These are phyloP conservation scores for Eonycteris spelaea DNA, from an alignment of 2,113 vertebrate species.

Conservation along the genomic window DNA sequence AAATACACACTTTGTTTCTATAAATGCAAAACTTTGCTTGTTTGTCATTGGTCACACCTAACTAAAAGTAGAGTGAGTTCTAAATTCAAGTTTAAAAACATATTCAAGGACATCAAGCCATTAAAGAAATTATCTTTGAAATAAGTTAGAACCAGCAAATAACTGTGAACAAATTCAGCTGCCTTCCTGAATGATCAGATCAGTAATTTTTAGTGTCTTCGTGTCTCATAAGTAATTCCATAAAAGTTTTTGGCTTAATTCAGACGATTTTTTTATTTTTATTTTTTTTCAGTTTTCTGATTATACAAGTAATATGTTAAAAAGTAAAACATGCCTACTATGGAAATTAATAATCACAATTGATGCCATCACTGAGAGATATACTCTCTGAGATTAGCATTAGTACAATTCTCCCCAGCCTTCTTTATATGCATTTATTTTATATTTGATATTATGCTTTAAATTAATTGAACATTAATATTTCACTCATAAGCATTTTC, in stretches of 20 bases:
- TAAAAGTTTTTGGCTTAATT: not conserved
- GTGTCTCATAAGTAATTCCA: not conserved
- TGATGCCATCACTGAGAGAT: not conserved
- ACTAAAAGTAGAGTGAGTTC: not conserved
- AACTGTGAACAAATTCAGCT: not conserved
- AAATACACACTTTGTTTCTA: constrained; percentile 17
- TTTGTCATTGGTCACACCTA: constrained; percentile 16
- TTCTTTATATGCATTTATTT: not conserved
- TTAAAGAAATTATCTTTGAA: constrained; percentile 23
- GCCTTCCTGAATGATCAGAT: not conserved
- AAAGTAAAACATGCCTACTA: constrained; percentile 1
- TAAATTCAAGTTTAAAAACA: constrained; percentile 1
- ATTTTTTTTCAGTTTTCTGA: not conserved
- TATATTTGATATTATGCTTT: constrained; percentile 4
- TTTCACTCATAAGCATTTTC: constrained; percentile 28
- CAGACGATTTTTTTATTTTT: not conserved
- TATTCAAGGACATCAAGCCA: not conserved
- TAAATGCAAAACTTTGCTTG: not conserved
- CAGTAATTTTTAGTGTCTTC: not conserved
- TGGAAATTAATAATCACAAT: constrained; percentile 20
- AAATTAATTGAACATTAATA: constrained; percentile 27
- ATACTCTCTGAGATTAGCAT: not conserved
- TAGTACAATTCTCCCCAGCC: not conserved
- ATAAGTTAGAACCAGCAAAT: not conserved
- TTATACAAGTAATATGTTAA: constrained; percentile 24